Conservation (phyloP, 2,888 invertebrate genomes). For the Calliopum simillimum region DNA sequence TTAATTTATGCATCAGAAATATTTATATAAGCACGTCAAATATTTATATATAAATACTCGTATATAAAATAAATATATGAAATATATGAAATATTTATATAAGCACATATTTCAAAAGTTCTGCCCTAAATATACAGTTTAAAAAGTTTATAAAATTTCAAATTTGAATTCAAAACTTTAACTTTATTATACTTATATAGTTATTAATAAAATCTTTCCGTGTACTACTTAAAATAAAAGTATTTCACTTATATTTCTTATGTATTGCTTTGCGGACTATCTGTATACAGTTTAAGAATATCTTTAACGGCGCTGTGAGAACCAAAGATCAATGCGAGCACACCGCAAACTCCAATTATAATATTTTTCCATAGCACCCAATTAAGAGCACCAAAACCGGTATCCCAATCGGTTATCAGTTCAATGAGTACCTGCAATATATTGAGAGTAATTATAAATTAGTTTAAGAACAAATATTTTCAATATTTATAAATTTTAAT, state of each 20-base stretch:
- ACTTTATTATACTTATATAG: no score
- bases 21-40: no score
- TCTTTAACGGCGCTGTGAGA: constrained; percentile 75
- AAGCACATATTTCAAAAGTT: no score
- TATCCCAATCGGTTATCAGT: constrained; percentile 86
- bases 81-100: no score
- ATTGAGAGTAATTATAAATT: neutral
- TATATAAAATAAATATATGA: no score
- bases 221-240: no score
- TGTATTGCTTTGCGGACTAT: constrained; percentile 42
- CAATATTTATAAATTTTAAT: neutral
- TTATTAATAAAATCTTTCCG: no score
- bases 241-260: constrained; percentile 4
- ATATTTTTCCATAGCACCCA: constrained; percentile 85
- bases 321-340: constrained; percentile 86
- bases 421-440: constrained; percentile 75
- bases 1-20: no score
- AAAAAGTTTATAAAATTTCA: no score
- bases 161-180: no score
- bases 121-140: no score
- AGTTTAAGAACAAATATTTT: neutral
- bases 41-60: no score
- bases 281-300: constrained; percentile 68
- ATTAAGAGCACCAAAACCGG: constrained; percentile 78
- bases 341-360: constrained; percentile 79